These are phyloP conservation scores for Trichonephila inaurata DNA, from an alignment of 1,140 invertebrate genomes.

Conservation along the genomic window DNA sequence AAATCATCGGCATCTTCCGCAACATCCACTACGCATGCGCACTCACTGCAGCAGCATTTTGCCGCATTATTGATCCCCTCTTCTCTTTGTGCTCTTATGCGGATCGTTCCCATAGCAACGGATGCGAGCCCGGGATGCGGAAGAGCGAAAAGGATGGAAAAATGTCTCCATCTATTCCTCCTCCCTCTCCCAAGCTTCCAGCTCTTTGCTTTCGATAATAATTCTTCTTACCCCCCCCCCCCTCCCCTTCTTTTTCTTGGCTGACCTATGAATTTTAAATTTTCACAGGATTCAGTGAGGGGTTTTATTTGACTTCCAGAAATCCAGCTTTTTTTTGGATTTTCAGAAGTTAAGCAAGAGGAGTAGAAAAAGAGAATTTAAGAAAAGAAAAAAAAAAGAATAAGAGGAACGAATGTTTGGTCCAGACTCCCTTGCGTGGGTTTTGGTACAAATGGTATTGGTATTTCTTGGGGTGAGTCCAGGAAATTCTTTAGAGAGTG, in stretches of 20 bases:
- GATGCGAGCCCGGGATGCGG: conserved; percentile 35
- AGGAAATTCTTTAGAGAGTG: neutral
- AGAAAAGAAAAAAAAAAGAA: neutral
- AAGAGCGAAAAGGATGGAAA: conserved; percentile 60
- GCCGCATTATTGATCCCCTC: conserved; percentile 68
- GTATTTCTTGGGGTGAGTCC: neutral
- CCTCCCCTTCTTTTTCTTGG: neutral
- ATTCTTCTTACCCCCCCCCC: conserved; percentile 31
- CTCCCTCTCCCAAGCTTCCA: conserved; percentile 8
- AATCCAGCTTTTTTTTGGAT: conserved; percentile 21
- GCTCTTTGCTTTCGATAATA: conserved; percentile 61
- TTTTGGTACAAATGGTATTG: neutral
- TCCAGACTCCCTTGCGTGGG: neutral
- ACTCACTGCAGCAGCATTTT: conserved; percentile 27
- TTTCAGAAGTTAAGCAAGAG: neutral
- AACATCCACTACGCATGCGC: conserved; percentile 65
- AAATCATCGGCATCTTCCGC: conserved; percentile 70
- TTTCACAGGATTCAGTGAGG: conserved; percentile 48
- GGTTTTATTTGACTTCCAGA: conserved; percentile 54
- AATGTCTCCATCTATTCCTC: conserved; percentile 61
- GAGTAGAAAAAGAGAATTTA: neutral
- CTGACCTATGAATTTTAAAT: conserved; percentile 67
- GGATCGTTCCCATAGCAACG: conserved; percentile 58
- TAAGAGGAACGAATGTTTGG: too few relatives aligned
- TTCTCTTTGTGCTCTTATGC: conserved; percentile 30